Evolutionary conservation across 2,113 vertebrate species (phyloP).

Genomic region (Perca flavescens): DNA sequence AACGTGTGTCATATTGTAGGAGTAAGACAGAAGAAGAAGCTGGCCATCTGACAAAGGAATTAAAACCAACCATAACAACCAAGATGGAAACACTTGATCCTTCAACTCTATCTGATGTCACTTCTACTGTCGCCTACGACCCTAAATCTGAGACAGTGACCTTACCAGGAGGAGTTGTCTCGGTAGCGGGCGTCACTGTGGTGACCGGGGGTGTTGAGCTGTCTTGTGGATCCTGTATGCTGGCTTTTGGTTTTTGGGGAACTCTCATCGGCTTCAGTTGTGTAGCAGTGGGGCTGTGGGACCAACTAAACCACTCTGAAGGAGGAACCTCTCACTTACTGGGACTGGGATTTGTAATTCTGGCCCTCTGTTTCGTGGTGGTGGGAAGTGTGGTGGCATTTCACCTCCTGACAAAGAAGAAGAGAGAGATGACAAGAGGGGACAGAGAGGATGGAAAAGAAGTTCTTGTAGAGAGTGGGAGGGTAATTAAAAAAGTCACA

Average conservation of each 20-base stretch:
- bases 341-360: slow-evolving; percentile 77
- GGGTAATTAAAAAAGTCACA: slow-evolving; percentile 82
- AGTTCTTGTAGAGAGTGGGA: slow-evolving; percentile 71
- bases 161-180: slow-evolving; percentile 80
- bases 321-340: slow-evolving; percentile 73
- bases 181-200: slow-evolving; percentile 81
- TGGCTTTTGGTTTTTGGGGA: slow-evolving; percentile 84
- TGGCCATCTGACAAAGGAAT: slow-evolving; percentile 1
- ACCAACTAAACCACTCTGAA: slow-evolving; percentile 48
- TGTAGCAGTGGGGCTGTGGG: slow-evolving; percentile 80
- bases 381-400: slow-evolving; percentile 61
- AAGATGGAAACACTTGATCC: slow-evolving; percentile 72
- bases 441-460: slow-evolving; percentile 77
- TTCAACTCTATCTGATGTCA: slow-evolving; percentile 55
- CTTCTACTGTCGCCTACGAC: slow-evolving; percentile 75
- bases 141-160: slow-evolving; percentile 76
- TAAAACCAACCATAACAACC: slow-evolving; percentile 46
- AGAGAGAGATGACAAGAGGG: slow-evolving; percentile 34
- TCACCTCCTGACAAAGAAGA: slow-evolving; percentile 69
- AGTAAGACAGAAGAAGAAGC: slow-evolving; percentile 33
- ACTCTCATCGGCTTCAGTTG: slow-evolving; percentile 80
- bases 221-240: slow-evolving; percentile 83
- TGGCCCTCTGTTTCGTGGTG: slow-evolving; percentile 67
- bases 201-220: slow-evolving; percentile 83
- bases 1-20: slow-evolving; percentile 43